Evolutionary conservation across 2,113 vertebrate genomes (phyloP), one percentile per base, ranked within the genome.

Genomic region (Taurulus bubalis): DNA sequence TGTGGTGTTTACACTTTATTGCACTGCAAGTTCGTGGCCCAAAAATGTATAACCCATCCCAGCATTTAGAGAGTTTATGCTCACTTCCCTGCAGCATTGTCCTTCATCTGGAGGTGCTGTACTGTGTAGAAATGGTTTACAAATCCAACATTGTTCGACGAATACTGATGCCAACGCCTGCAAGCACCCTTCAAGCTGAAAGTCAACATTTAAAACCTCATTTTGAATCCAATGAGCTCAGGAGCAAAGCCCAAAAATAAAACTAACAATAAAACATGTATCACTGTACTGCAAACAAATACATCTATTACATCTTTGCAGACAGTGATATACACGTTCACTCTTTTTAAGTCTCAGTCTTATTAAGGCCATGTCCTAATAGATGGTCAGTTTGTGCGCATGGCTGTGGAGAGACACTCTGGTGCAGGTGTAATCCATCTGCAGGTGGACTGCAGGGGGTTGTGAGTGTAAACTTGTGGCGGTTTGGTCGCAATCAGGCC

Each of bases 351-450:
- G 68, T n/a, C 12, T 45, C 40, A 42, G 1, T 42, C 62, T 34
- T 62, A 59, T 62, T 53, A 75, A 82, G 78, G 73, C 6, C 72
- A 71, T 4, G 58, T 82, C 70, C 77, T 75, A n/a, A n/a, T n/a
- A 38, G 70, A 82, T 87, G 82, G 80, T 77, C 87, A 88, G 24
- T 59, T 14, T 65, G n/a, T 71, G 74, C 63, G 64, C 71, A 80
- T 71, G 32, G 71, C 85, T 83, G 80, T n/a, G n/a, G n/a, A n/a
- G n/a, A n/a, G n/a, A n/a, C n/a, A n/a, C n/a, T n/a, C n/a, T n/a
- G n/a, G n/a, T 38, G 30, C 76, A 89, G 82, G 89, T 83, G 86
- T 24, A 89, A 87, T 93, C 88, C 85, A 87, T 93, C 83, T 94
- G 90, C 87, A 79, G 82, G 82, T 90, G 82, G 71, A 84, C 90